Evolutionary conservation across 2,797 vertebrate genomes (phyloP), one percentile per base, ranked within the genome.

Genomic region (Coendou prehensilis): DNA sequence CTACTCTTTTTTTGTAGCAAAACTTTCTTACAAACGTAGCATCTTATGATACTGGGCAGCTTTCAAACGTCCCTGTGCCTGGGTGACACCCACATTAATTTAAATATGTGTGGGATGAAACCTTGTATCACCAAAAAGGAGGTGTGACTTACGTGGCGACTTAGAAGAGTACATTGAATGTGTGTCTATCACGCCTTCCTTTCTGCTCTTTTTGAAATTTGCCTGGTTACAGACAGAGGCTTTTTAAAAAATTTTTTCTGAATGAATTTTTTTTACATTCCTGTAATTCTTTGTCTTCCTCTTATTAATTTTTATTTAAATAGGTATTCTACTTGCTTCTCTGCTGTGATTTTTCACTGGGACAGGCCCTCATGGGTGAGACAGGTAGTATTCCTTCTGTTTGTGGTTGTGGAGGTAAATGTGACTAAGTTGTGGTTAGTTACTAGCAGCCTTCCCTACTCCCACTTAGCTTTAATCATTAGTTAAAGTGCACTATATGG

Each of bases 401-500:
- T 73, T 81, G 5, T 57, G 84, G 52, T 26, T 67, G 2, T 4
- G 1, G 45, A 61, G 37, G 33, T 71, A 76, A 82, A 91, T 86
- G 14, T 73, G 37, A 93, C 11, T 93, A 84, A 84, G 59, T 71
- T 79, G 75, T 41, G 4, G 3, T 93, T 23, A 92, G 5, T 59
- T 83, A 71, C 89, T 92, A 87, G 30, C 52, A 87, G 6, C n/a
- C 84, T 82, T 9, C 10, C 52, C 17, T 94, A 83, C 30, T 91
- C 73, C 13, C 76, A 52, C 6, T 91, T 86, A 85, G 52, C 67
- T 82, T 85, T 85, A 11, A 33, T 87, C 37, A n/a, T 10, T 87
- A 64, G 86, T 75, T 80, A 76, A 93, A 95, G n/a, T n/a, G 93
- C 50, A 84, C 37, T 71, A 28, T 57, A 76, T 82, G 37, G 84